Evolutionary conservation across 2,113 vertebrate species (phyloP).

Genomic region (Mesembrinibis cayennensis): DNA sequence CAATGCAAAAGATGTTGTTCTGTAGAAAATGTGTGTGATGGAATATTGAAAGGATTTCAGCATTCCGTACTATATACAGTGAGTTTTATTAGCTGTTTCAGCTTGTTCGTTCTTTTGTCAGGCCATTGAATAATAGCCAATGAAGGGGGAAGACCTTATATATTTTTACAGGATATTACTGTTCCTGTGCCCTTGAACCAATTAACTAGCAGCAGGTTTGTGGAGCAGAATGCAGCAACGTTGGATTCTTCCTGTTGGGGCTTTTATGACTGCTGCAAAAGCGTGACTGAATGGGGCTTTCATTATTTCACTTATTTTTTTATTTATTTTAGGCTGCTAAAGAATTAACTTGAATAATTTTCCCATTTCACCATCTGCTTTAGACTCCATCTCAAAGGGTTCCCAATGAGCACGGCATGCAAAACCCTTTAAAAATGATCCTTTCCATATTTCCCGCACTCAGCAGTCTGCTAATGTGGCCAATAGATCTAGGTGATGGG

Average conservation of each 20-base stretch:
- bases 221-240: background rate
- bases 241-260: background rate
- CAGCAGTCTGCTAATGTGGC: constrained; percentile 54
- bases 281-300: background rate
- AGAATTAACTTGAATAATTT: constrained; percentile 41
- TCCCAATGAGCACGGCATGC: background rate
- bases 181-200: background rate
- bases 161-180: background rate
- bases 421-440: constrained; percentile 35
- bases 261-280: background rate
- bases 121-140: background rate
- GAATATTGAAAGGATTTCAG: background rate
- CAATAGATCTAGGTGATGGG: constrained; percentile 52
- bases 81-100: constrained; percentile 21
- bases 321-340: constrained; percentile 36
- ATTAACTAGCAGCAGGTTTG: background rate
- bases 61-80: background rate
- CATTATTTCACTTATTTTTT: background rate
- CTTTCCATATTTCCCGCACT: constrained; percentile 18
- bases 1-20: background rate
- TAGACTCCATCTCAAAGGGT: constrained; percentile 13
- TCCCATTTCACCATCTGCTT: constrained; percentile 54
- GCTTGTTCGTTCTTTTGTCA: background rate
- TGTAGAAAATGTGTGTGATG: background rate
- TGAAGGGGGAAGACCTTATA: background rate